A percentile compares a stretch with the other conserved stretches of the same genome.
phyloP scores from a whole-genome alignment of 2,113 vertebrate genomes.

The Rostratula benghalensis region DNA sequence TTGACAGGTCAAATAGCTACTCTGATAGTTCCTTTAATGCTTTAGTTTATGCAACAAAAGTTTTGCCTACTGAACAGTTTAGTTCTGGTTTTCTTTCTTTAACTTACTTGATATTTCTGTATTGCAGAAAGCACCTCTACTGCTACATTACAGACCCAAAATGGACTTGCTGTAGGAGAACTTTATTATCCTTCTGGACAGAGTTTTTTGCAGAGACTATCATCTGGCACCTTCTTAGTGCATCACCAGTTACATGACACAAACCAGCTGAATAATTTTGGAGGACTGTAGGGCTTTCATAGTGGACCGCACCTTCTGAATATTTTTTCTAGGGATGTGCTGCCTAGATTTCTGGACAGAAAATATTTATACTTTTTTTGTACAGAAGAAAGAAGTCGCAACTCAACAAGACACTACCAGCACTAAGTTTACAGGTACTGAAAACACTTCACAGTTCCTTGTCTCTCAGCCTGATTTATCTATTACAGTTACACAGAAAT shows the following conservation, averaged over 20 bases:
- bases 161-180: constrained; percentile 97
- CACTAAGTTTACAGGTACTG: constrained; percentile 87
- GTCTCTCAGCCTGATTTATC: constrained; percentile 45
- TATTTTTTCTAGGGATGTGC: constrained; percentile 50
- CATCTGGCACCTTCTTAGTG: constrained; percentile 77
- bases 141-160: constrained; percentile 99
- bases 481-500: constrained; percentile 55
- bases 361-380: constrained; percentile 96
- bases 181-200: constrained; percentile 78
- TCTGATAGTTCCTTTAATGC: background rate
- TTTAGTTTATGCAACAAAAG: background rate
- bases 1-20: background rate
- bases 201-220: constrained; percentile 93
- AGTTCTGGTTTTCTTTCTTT: background rate
- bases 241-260: constrained; percentile 76
- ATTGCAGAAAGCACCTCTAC: constrained; percentile 95
- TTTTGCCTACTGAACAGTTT: background rate
- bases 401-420: constrained; percentile 88
- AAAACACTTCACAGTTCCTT: constrained; percentile 75
- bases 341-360: constrained; percentile 74
- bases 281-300: constrained; percentile 63
- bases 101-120: constrained; percentile 23
- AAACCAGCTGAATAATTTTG: constrained; percentile 77
- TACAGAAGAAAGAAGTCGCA: constrained; percentile 83
- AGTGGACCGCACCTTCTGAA: constrained; percentile 15